A percentile compares a stretch with the other conserved stretches of the same genome.
Conservation (phyloP, 2,888 invertebrate species). For the Aphodius sticticus region DNA sequence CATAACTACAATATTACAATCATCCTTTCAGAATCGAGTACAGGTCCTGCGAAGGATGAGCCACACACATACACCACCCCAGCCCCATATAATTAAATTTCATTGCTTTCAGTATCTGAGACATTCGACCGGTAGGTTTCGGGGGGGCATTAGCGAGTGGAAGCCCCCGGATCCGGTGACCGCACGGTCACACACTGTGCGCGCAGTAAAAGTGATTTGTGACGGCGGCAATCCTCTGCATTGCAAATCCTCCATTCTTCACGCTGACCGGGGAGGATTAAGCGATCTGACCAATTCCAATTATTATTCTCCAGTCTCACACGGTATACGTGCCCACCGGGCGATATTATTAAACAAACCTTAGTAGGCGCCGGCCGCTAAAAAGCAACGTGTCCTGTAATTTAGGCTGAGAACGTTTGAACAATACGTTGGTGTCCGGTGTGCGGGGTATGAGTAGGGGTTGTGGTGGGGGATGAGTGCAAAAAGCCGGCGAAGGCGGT, state of each 20-base stretch:
- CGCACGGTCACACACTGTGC: constrained; percentile 25
- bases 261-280: constrained; percentile 49
- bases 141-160: constrained; percentile 20
- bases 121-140: constrained; percentile 17
- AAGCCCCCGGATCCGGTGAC: constrained; percentile 14
- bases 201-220: constrained; percentile 63
- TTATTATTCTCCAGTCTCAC: constrained; percentile 53
- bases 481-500: constrained; percentile 15
- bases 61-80: background rate
- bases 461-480: constrained; percentile 38
- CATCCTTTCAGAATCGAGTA: too few relatives aligned
- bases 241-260: constrained; percentile 61
- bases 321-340: constrained; percentile 7
- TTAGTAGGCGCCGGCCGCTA: constrained; percentile 25
- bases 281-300: constrained; percentile 54
- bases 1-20: too few relatives aligned
- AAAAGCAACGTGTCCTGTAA: constrained; percentile 45
- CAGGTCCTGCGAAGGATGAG: background rate
- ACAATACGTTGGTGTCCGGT: constrained; percentile 28
- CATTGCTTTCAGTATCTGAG: constrained; percentile 21
- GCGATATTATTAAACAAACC: constrained; percentile 42
- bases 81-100: constrained; percentile 17
- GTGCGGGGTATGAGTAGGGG: constrained; percentile 33
- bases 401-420: constrained; percentile 45
- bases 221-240: constrained; percentile 59